Evolutionary conservation across 2,113 vertebrate species (phyloP).

Genomic region (Rhabdomys dilectus): DNA sequence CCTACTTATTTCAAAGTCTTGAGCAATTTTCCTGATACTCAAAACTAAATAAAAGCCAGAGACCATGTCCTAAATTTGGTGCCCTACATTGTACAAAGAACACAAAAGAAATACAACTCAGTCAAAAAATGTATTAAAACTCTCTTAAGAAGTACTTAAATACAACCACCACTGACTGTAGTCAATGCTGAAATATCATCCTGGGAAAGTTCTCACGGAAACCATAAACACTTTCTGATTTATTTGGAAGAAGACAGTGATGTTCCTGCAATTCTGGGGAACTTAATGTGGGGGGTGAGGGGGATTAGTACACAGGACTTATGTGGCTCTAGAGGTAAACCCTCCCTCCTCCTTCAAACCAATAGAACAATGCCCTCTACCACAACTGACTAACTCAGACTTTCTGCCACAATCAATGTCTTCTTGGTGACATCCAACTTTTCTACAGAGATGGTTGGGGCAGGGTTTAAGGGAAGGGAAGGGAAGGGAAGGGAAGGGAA

Average conservation of each 20-base stretch:
- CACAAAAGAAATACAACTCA: constrained; percentile 46
- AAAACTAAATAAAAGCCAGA: constrained; percentile 30
- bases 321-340: neutral
- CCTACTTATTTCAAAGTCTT: constrained; percentile 6
- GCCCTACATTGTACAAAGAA: neutral
- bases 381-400: neutral
- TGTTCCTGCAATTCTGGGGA: neutral
- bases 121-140: constrained; percentile 36
- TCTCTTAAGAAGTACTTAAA: constrained; percentile 39
- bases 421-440: neutral
- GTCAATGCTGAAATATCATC: constrained; percentile 13
- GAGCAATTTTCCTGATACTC: neutral
- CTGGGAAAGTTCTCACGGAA: constrained; percentile 12
- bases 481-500: neutral
- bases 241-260: neutral
- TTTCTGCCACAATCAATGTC: neutral
- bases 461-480: neutral
- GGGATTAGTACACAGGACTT: neutral
- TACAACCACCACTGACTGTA: neutral
- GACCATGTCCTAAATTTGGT: constrained; percentile 31
- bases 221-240: constrained; percentile 40
- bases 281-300: neutral
- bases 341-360: neutral
- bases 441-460: neutral
- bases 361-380: neutral